These are phyloP conservation scores for Aix galericulata DNA, from an alignment of 2,113 vertebrate genomes.

Conservation along the genomic window DNA sequence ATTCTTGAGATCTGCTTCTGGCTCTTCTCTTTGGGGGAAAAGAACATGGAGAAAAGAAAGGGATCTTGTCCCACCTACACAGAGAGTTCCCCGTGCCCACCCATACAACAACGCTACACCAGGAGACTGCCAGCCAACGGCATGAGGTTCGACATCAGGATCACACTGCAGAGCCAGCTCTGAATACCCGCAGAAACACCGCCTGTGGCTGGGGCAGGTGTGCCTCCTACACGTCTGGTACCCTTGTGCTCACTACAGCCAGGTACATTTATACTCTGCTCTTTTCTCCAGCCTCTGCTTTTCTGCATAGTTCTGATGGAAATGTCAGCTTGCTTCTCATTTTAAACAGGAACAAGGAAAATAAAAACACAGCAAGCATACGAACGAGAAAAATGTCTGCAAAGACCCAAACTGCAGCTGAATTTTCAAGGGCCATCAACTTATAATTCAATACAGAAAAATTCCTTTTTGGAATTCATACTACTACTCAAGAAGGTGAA, in stretches of 20 bases:
- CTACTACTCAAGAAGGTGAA: background rate
- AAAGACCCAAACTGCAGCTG: background rate
- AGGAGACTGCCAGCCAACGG: background rate
- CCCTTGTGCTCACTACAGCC: background rate
- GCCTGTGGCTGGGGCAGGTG: background rate
- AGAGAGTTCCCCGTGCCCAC: background rate
- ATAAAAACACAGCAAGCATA: background rate
- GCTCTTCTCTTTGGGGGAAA: background rate
- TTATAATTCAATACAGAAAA: background rate
- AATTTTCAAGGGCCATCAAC: background rate
- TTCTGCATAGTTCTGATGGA: background rate
- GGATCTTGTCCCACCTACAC: background rate
- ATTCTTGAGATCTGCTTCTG: background rate
- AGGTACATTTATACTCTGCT: fast-evolving
- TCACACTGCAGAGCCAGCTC: background rate
- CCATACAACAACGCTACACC: too few species aligned
- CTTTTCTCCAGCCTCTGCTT: background rate
- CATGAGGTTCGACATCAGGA: background rate
- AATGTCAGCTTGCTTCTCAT: background rate
- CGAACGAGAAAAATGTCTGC: background rate
- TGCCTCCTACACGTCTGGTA: background rate
- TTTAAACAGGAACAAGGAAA: background rate
- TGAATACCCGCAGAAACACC: background rate
- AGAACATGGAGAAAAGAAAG: background rate
- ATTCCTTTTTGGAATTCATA: background rate